These are phyloP conservation scores for Drosophila pullipes DNA, from an alignment of 2,888 invertebrate genomes.

Conservation along the genomic window DNA sequence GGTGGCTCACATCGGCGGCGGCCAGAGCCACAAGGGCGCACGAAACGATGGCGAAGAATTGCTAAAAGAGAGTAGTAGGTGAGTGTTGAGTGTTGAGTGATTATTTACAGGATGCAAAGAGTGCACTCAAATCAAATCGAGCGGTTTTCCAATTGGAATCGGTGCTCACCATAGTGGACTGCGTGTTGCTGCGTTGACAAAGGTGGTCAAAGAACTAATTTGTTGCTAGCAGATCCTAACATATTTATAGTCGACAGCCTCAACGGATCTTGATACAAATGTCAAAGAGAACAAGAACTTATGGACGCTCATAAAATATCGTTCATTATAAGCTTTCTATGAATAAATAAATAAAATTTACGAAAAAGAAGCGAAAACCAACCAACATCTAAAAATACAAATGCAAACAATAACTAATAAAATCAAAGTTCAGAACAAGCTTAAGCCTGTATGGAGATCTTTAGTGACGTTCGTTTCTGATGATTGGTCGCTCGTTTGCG, in stretches of 20 bases:
- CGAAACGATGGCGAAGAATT: constrained; percentile 62
- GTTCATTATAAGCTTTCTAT: constrained; percentile 59
- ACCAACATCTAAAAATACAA: constrained; percentile 18
- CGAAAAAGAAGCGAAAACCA: constrained; percentile 7
- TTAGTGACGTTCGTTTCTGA: constrained; percentile 23
- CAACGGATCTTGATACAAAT: constrained; percentile 42
- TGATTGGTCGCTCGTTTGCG: constrained; percentile 25
- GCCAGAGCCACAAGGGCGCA: constrained; percentile 66
- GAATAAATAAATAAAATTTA: constrained; percentile 25
- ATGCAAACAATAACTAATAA: constrained; percentile 40
- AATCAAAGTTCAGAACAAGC: constrained; percentile 41
- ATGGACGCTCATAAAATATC: constrained; percentile 53
- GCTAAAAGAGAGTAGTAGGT: constrained; percentile 21
- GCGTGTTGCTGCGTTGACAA: constrained; percentile 51
- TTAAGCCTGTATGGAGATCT: constrained; percentile 18
- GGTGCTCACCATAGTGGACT: constrained; percentile 63
- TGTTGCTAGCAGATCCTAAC: constrained; percentile 34
- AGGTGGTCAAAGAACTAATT: constrained; percentile 63
- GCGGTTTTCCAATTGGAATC: not conserved
- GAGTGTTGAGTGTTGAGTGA: not conserved
- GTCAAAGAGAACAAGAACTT: constrained; percentile 66
- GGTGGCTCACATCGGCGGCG: constrained; percentile 70
- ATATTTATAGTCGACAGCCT: constrained; percentile 66
- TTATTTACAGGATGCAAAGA: not conserved
- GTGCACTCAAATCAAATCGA: not conserved